These are phyloP conservation scores for Hypanus sabinus DNA, from an alignment of 2,113 vertebrate genomes.

Conservation along the genomic window DNA sequence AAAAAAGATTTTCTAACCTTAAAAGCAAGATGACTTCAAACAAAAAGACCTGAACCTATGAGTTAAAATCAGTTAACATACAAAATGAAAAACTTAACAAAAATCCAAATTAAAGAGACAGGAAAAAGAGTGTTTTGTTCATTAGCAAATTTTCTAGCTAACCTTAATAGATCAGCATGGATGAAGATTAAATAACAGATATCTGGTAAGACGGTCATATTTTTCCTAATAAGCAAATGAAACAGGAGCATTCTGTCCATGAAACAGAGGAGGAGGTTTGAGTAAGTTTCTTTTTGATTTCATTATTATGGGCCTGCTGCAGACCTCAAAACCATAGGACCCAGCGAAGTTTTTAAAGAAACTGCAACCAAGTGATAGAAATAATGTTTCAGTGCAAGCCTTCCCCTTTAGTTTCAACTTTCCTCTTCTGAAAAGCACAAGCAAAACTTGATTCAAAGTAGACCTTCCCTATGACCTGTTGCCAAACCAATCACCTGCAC, in stretches of 20 bases:
- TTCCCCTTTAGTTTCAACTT: neutral
- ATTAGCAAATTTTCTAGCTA: constrained; percentile 12
- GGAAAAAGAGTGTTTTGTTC: constrained; percentile 20
- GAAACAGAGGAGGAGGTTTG: neutral
- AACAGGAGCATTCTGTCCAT: neutral
- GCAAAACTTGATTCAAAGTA: neutral
- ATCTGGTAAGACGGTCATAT: neutral
- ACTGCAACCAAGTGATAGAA: neutral
- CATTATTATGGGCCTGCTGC: neutral
- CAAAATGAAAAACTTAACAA: constrained; percentile 15
- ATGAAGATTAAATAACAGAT: constrained; percentile 4
- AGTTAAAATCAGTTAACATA: constrained; percentile 11
- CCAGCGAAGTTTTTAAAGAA: neutral
- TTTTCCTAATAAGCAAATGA: neutral
- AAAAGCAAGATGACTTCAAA: constrained; percentile 5
- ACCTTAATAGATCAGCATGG: neutral
- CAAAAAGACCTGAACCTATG: neutral
- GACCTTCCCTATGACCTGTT: neutral
- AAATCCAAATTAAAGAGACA: neutral
- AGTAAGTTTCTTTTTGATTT: neutral
- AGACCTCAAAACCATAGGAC: neutral
- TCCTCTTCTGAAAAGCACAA: neutral
- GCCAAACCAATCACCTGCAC: neutral
- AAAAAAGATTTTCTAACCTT: neutral
- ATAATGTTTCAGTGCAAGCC: neutral